Evolutionary conservation across 2,888 invertebrate genomes (phyloP), one percentile per base, ranked within the genome.

Genomic region (Aphrophora alni): DNA sequence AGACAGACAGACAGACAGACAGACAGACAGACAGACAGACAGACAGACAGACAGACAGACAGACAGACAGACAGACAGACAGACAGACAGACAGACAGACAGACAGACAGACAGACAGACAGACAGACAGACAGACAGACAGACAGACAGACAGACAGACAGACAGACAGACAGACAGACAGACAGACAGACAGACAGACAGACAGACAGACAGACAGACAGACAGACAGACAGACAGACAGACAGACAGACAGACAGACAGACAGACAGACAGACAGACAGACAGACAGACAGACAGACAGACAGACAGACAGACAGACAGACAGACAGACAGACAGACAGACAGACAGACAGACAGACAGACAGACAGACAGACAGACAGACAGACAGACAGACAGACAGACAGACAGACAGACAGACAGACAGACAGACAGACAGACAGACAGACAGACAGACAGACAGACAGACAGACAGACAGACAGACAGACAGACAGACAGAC

Each of bases 381-480:
- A 33, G 33, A 33, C 33, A 33, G 33, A 33, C 33, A 33, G 33
- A 33, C 33, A 33, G 33, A 33, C 33, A 33, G 33, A 33, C 33
- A 33, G 33, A 33, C 33, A 33, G 33, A 33, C 33, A 33, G 33
- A 33, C 33, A 33, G 33, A 33, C 33, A 33, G 33, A 33, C 33
- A 33, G 33, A 33, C 33, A 33, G 33, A 33, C 33, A 33, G 33
- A 33, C 33, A 33, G 33, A 33, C 33, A 33, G 33, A 33, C 33
- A 33, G 33, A 33, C 33, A 33, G 33, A 33, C 33, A 33, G 33
- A 33, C 33, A 33, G 33, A 33, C 33, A 33, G 33, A 33, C 17
- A 44, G 12, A 44, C 44, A 44, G 33, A 33, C 33, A 33, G 71
- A 71, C 71, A 71, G 71, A 71, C 71, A 71, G 71, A 71, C 71